phyloP scores from a whole-genome alignment of 2,888 invertebrate genomes.

The Andrena flavipes region DNA sequence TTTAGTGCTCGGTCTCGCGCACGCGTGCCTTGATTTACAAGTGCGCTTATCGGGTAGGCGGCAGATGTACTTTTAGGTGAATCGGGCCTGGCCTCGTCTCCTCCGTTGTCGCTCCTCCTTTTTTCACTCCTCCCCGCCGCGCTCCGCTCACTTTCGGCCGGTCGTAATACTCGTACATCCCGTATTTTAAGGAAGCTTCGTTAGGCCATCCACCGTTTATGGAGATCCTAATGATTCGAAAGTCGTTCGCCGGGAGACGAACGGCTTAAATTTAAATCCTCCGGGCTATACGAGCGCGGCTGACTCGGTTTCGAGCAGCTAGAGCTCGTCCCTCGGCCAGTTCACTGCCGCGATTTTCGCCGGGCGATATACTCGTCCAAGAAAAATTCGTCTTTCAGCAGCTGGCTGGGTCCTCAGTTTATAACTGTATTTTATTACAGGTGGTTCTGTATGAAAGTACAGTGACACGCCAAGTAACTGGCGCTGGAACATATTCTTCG shows the following conservation, averaged over 20 bases:
- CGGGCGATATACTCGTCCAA: not conserved
- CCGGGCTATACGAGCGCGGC: constrained; percentile 23
- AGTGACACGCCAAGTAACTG: not conserved
- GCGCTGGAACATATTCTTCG: not conserved
- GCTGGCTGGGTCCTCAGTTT: not conserved
- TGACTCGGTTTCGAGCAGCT: constrained; percentile 9
- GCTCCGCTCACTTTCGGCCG: constrained; percentile 18
- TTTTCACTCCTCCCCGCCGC: constrained; percentile 8
- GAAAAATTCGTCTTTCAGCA: constrained; percentile 4
- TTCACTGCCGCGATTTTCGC: constrained; percentile 23
- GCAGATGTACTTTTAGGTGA: constrained; percentile 76
- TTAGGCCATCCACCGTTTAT: constrained; percentile 71
- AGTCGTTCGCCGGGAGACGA: constrained; percentile 62
- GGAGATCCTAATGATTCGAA: constrained; percentile 73
- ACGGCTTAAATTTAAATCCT: constrained; percentile 70
- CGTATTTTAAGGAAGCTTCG: constrained; percentile 75
- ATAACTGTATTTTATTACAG: not conserved
- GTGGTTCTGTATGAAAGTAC: not conserved
- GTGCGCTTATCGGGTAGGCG: constrained; percentile 79
- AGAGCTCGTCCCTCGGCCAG: constrained; percentile 15
- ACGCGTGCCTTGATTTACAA: constrained; percentile 81
- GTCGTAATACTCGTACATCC: constrained; percentile 63
- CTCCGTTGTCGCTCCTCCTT: constrained; percentile 40
- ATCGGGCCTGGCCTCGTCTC: constrained; percentile 31
- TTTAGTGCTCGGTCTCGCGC: constrained; percentile 58